A percentile compares a stretch with the other conserved stretches of the same genome.
phyloP scores from a whole-genome alignment of 1,140 invertebrate genomes.

The Dendrolimus kikuchii region DNA sequence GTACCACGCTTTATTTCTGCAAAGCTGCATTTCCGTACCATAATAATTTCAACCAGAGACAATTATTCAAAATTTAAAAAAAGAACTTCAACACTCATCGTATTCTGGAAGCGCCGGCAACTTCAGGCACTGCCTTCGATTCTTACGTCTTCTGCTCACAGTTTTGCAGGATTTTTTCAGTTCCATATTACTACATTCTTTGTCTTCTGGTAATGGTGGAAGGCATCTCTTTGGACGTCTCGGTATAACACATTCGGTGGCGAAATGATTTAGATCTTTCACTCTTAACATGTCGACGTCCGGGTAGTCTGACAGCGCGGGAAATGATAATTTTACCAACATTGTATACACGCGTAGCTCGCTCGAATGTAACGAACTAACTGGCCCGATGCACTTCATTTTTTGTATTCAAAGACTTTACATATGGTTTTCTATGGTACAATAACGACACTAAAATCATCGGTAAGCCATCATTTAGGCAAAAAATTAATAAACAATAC shows the following conservation, averaged over 20 bases:
- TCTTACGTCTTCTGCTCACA: conserved; percentile 33
- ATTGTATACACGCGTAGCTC: conserved; percentile 37
- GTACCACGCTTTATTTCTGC: too few relatives aligned
- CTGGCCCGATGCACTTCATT: conserved; percentile 18
- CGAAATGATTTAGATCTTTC: conserved; percentile 41
- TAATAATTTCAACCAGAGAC: too few relatives aligned
- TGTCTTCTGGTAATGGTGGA: conserved; percentile 55
- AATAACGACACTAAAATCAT: too few relatives aligned
- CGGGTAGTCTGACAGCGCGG: conserved; percentile 27
- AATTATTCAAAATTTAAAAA: too few relatives aligned
- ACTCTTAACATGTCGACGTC: conserved; percentile 52
- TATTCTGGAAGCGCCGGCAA: conserved; percentile 48
- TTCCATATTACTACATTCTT: conserved; percentile 43
- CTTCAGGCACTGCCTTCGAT: conserved; percentile 34
- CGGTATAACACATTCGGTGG: conserved; percentile 47
- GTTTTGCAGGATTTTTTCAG: conserved; percentile 35
- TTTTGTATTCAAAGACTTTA: too few relatives aligned
- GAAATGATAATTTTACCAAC: conserved; percentile 47
- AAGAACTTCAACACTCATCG: conserved; percentile 43
- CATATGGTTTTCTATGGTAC: too few relatives aligned
- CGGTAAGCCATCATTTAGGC: too few relatives aligned
- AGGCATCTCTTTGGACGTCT: conserved; percentile 38
- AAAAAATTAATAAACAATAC: too few relatives aligned
- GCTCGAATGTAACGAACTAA: conserved; percentile 25
- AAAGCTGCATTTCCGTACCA: too few relatives aligned